Base-by-base conservation (phyloP, 2,113 vertebrate genomes). In the Aleadryas rufinucha region DNA sequence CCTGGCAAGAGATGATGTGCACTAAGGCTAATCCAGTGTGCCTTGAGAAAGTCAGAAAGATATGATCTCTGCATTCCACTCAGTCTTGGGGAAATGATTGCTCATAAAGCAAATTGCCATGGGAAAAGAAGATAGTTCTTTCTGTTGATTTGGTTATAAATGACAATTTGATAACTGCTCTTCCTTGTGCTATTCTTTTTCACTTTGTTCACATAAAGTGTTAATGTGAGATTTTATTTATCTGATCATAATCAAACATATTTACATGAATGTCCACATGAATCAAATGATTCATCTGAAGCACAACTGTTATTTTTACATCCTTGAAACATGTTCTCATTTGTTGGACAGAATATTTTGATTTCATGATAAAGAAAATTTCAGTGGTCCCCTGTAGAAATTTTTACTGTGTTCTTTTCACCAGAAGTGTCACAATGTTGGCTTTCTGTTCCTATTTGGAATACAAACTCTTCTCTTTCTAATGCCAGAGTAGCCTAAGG, bases 1-100 rank as follows among this genome's bases (percentile, higher is more conserved):
- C 95, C 93, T 97, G 95, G 91, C 91, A 97, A 95, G 75, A 84
- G 42, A 90, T 70, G 71, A 92, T 89, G 89, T 84, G 35, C 56
- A 74, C 47, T 89, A 54, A 81, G 56, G 21, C 42, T 87, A 86
- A 91, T 82, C 56, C 74, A 87, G 17, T 13, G 33, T 93, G 87
- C 31, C 63, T 96, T 92, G 76, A 90, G 83, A 93, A 93, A 96
- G 24, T 66, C 87, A 84, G 86, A 81, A 86, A 71, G 83, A 89
- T 83, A 77, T 2, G 35, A 90, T 90, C 83, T 94, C 72, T 83
- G 74, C 56, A 68, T 93, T 95, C 64, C 14, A 2, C 59, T 89
- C 91, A 77, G 11, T 84, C 80, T 70, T 50, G 60, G 89, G 59
- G 50, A 95, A 93, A 86, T 52, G 47, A 86, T 77, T 80, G 60